Base-by-base conservation (phyloP, 2,888 invertebrate genomes). In the Drosophila greeni region DNA sequence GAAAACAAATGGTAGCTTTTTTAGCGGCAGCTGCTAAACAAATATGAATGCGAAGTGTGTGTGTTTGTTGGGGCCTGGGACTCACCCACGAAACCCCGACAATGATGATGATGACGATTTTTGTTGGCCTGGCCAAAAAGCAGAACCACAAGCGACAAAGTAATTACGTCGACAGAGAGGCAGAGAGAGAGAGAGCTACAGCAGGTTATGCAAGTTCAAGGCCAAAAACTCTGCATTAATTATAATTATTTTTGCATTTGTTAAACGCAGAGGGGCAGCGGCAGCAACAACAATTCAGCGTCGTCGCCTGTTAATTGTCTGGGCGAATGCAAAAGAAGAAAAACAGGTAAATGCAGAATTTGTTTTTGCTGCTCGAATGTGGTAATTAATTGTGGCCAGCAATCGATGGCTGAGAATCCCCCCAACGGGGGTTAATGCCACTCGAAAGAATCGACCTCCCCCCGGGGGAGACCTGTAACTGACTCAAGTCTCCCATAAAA, bases 231-330 rank as follows among this genome's bases (percentile, higher is more conserved):
- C 84, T 82, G 81, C 84, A 82, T 82, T 80, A 84, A 84, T 81
- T 84, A 81, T 84, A 82, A 82, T 81, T 82, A 84, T 81, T 75
- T 76, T 82, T 81, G 76, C 76, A 81, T 81, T 81, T 84, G 76
- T 83, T 80, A 70, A 83, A 61, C 79, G 72, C 69, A 67, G 45
- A 66, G 43, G 51, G 58, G 29, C 47, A 45, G 45, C 29, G 4
- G 26, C n/a, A 16, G 12, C 24, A 72, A 29, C 64, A 72, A 37
- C 57, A 70, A 49, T 39, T 36, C 64, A 58, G 71, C 66, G 66
- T 54, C 57, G 65, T 53, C 78, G 73, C 47, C 54, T 68, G 67
- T 59, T 79, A 82, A 82, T 73, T 66, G 73, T 71, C 74, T 75
- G 77, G 70, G 16, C 61, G 66, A 80, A 73, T 80, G 81, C 81